A percentile compares a stretch with the other conserved stretches of the same genome.
Conservation (phyloP, 2,797 vertebrate genomes). For the Cichlasoma orientale region DNA sequence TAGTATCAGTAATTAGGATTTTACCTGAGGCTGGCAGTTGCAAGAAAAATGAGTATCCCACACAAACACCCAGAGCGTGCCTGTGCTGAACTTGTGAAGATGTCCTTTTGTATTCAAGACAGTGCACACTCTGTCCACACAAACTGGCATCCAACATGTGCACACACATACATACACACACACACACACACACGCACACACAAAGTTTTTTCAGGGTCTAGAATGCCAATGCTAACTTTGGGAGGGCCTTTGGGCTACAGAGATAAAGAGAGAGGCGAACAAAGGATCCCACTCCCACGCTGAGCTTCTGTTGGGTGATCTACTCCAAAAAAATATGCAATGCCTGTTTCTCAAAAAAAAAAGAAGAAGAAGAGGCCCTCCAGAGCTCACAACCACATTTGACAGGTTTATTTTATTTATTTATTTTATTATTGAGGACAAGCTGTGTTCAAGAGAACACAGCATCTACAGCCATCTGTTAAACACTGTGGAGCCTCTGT, state of each 20-base stretch:
- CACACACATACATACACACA: slow-evolving; percentile 8
- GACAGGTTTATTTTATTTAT: neutral
- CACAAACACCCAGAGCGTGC: slow-evolving; percentile 37
- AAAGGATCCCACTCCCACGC: neutral
- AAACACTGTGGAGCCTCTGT: neutral
- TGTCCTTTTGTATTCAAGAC: slow-evolving; percentile 61
- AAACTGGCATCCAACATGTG: slow-evolving; percentile 25
- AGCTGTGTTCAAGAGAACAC: neutral
- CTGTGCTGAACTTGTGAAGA: slow-evolving; percentile 52
- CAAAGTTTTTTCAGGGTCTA: slow-evolving; percentile 13
- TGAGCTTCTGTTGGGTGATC: neutral
- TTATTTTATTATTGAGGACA: neutral
- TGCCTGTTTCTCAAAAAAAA: neutral
- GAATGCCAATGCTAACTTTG: slow-evolving; percentile 14
- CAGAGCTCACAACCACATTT: neutral
- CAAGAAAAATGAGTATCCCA: slow-evolving; percentile 44
- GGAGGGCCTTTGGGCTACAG: slow-evolving; percentile 49
- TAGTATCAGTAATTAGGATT: neutral
- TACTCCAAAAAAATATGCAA: neutral
- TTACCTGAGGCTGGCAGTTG: slow-evolving; percentile 71
- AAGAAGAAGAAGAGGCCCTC: neutral
- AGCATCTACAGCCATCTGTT: neutral
- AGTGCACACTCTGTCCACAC: slow-evolving; percentile 53
- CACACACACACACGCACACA: neutral
- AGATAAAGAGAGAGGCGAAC: neutral